A percentile compares a stretch with the other conserved stretches of the same genome.
Conservation (phyloP, 2,797 vertebrate genomes). For the Lagorchestes hirsutus region DNA sequence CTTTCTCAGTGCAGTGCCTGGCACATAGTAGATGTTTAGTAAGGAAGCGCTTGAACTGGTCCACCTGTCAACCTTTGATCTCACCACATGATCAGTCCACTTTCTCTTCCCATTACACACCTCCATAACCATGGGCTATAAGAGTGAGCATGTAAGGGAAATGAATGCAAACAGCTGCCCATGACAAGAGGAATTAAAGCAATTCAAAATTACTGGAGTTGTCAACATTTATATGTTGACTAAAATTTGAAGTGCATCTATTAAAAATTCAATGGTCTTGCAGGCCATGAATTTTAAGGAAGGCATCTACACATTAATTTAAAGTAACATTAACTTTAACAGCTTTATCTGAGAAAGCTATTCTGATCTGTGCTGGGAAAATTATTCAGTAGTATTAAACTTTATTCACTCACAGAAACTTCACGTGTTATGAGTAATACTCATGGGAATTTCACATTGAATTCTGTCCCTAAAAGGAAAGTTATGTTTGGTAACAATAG, state of each 20-base stretch:
- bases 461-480: slow-evolving; percentile 74
- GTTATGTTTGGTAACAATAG: slow-evolving; percentile 56
- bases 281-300: slow-evolving; percentile 38
- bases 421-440: slow-evolving; percentile 55
- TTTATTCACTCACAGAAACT: slow-evolving; percentile 62
- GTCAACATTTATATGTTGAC: background rate
- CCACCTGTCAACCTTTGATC: background rate
- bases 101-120: background rate
- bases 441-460: slow-evolving; percentile 69
- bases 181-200: background rate
- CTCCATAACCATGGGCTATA: background rate
- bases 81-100: background rate
- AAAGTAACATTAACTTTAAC: slow-evolving; percentile 24
- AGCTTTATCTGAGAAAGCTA: slow-evolving; percentile 20
- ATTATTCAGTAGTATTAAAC: slow-evolving; percentile 41
- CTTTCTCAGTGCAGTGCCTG: background rate
- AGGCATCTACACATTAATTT: slow-evolving; percentile 39
- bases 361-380: slow-evolving; percentile 25
- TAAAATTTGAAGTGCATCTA: slow-evolving; percentile 31
- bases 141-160: background rate
- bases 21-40: background rate
- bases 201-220: background rate
- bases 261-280: slow-evolving; percentile 21
- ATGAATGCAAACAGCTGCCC: slow-evolving; percentile 22
- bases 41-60: background rate